These are phyloP conservation scores for Podotricha telesiphe DNA, from an alignment of 2,888 invertebrate species.

Conservation along the genomic window DNA sequence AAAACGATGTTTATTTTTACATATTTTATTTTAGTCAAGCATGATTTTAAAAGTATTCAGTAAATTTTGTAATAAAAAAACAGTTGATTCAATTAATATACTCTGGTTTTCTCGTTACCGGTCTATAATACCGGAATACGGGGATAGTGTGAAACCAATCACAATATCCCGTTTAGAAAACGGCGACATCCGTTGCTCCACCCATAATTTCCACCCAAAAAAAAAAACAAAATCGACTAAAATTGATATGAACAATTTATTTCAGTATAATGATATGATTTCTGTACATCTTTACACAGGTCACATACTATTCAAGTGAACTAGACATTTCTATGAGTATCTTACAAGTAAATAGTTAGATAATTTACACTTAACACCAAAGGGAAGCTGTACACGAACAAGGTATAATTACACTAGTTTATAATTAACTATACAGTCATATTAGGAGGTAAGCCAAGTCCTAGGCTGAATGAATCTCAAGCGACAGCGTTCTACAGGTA, in stretches of 20 bases:
- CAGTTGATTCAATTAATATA: too few relatives aligned
- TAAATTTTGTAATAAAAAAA: too few relatives aligned
- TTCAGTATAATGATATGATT: conserved; percentile 83
- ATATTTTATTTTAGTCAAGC: too few relatives aligned
- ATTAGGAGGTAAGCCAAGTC: conserved; percentile 50
- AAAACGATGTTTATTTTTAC: too few relatives aligned
- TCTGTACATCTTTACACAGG: conserved; percentile 81
- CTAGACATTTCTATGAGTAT: conserved; percentile 80
- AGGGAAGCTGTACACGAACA: conserved; percentile 76
- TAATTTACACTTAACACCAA: conserved; percentile 76
- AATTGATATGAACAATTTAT: conserved; percentile 81
- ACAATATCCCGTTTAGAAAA: too few relatives aligned
- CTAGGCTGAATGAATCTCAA: conserved; percentile 14
- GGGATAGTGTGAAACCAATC: too few relatives aligned
- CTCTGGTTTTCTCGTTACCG: too few relatives aligned
- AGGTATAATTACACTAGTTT: conserved; percentile 56
- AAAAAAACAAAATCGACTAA: conserved; percentile 46
- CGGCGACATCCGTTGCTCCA: too few relatives aligned
- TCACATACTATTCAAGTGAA: conserved; percentile 81
- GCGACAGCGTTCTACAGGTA: conserved; percentile 17
- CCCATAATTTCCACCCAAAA: neutral
- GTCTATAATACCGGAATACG: too few relatives aligned
- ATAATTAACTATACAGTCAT: conserved; percentile 69
- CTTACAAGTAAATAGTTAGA: conserved; percentile 77
- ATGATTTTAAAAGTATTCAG: too few relatives aligned